Evolutionary conservation across 2,888 invertebrate genomes (phyloP).

Genomic region (Netelia melanura): DNA sequence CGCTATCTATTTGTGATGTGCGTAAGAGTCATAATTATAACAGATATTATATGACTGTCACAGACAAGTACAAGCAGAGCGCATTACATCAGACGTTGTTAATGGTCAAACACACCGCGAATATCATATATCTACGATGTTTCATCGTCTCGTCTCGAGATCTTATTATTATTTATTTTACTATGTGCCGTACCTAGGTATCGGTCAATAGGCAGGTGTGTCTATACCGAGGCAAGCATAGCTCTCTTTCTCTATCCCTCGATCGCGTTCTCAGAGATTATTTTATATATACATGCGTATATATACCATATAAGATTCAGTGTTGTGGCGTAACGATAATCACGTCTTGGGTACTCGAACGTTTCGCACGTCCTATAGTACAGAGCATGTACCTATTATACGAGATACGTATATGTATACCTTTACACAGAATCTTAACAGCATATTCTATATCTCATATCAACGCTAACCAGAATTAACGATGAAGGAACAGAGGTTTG

Average conservation of each 20-base stretch:
- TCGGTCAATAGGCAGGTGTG: no score
- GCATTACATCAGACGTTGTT: slow-evolving; percentile 44
- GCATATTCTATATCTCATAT: no score
- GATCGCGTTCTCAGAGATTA: no score
- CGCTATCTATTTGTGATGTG: slow-evolving; percentile 25
- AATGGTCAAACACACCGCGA: slow-evolving; percentile 45
- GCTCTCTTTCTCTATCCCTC: no score
- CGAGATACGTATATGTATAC: no score
- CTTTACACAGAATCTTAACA: no score
- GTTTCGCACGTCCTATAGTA: background rate
- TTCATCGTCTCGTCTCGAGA: background rate
- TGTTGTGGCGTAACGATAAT: slow-evolving; percentile 24
- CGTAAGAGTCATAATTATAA: background rate
- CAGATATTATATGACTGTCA: slow-evolving; percentile 19
- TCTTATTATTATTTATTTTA: background rate
- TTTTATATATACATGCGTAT: no score
- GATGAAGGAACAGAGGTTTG: slow-evolving; percentile 23
- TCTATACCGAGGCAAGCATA: no score
- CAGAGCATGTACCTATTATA: background rate
- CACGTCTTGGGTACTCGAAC: background rate
- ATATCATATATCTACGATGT: slow-evolving; percentile 38
- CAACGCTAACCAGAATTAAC: background rate
- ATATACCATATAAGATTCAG: no score
- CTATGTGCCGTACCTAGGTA: no score
- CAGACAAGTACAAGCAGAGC: background rate